Evolutionary conservation across 64 coral and sea anemone species (phyloP).

Genomic region (Montipora capricornis): DNA sequence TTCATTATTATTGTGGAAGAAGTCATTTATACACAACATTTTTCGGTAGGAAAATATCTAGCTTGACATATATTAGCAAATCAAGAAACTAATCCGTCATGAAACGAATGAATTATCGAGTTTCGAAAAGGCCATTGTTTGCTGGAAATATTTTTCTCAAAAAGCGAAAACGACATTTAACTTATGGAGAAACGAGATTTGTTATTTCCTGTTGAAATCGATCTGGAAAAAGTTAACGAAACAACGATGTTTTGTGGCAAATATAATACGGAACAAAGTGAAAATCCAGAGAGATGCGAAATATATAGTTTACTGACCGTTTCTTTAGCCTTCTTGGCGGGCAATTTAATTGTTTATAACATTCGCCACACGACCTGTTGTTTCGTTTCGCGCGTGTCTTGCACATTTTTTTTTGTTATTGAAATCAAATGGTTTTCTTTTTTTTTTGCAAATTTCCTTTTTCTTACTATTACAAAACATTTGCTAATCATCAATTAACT

Average conservation of each 20-base stretch:
- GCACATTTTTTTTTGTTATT: constrained; percentile 6
- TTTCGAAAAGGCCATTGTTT: too few relatives aligned
- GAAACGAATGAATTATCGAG: background rate
- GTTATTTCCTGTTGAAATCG: too few relatives aligned
- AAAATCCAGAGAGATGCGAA: background rate
- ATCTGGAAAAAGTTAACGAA: too few relatives aligned
- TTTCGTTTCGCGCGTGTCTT: background rate
- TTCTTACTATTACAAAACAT: background rate
- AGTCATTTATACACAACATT: background rate
- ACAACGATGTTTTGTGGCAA: background rate
- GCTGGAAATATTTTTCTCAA: too few relatives aligned
- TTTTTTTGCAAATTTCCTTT: background rate
- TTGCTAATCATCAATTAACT: background rate
- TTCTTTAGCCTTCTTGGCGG: background rate
- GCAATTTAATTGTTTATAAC: constrained; percentile 6
- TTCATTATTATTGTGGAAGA: background rate
- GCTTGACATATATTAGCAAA: background rate
- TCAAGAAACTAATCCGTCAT: background rate
- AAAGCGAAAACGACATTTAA: too few relatives aligned
- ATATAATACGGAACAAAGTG: background rate
- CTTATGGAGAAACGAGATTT: too few relatives aligned
- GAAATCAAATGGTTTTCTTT: background rate
- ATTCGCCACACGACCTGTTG: constrained; percentile 36
- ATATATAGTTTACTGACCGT: background rate
- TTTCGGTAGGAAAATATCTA: background rate